phyloP scores from a whole-genome alignment of 2,888 invertebrate species.

The Euplexia lucipara region DNA sequence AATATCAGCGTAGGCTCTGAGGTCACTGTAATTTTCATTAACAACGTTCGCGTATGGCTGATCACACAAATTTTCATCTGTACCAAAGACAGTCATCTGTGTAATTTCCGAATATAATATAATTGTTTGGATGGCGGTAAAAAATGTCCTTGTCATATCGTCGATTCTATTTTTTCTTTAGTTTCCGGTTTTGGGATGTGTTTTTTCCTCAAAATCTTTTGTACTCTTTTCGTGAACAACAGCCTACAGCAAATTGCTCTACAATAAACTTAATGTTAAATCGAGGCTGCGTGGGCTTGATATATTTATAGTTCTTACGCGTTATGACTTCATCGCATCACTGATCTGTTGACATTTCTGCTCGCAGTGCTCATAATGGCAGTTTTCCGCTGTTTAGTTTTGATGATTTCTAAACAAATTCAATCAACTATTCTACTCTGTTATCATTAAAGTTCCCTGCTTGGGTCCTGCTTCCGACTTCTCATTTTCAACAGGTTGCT shows the following conservation, averaged over 20 bases:
- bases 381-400: constrained; percentile 59
- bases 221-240: constrained; percentile 46
- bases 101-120: constrained; percentile 71
- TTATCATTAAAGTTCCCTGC: neutral
- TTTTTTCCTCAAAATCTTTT: constrained; percentile 40
- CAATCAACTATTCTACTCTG: constrained; percentile 9
- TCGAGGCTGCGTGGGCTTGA: constrained; percentile 80
- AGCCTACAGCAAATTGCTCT: constrained; percentile 62
- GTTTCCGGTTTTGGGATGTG: constrained; percentile 2
- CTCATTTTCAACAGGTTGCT: too few relatives aligned
- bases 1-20: constrained; percentile 78
- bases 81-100: constrained; percentile 64
- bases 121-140: constrained; percentile 67
- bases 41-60: constrained; percentile 70
- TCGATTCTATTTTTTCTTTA: constrained; percentile 26
- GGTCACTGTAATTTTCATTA: constrained; percentile 77
- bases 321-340: constrained; percentile 86
- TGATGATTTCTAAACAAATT: constrained; percentile 55
- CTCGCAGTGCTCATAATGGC: constrained; percentile 64
- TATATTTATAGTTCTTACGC: constrained; percentile 84
- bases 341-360: constrained; percentile 74
- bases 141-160: constrained; percentile 56
- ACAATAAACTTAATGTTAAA: constrained; percentile 76
- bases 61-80: constrained; percentile 70
- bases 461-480: neutral